Evolutionary conservation across 1,140 invertebrate species (phyloP), one percentile per base, ranked within the genome.

Genomic region (Gonatopus flavifemur): DNA sequence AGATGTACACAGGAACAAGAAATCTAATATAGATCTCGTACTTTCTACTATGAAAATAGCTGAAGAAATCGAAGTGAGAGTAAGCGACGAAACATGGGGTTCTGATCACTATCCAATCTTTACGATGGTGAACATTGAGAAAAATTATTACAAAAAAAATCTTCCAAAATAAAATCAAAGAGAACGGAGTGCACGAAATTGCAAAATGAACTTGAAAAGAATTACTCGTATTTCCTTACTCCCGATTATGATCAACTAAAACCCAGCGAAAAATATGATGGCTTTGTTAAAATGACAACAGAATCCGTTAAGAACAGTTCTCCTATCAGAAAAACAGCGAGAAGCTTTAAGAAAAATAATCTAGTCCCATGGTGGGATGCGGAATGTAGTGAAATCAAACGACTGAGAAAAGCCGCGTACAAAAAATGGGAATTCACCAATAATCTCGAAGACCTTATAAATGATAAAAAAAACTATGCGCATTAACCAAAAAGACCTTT

Each of bases 301-400:
- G 35, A 36, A 6, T 7, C n/a, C 6, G 18, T 36, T 8, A 36
- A n/a, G 18, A 8, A 7, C 6, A 7, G 7, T 32, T 32, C 42
- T 21, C 42, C 42, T 18, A 19, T 3, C 3, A 44, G 19, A 31
- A 20, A 12, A n/a, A 19, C 5, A 18, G 13, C 28, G 19, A 18
- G 16, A 3, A 3, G 3, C 15, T 16, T 8, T n/a, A n/a, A n/a
- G n/a, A n/a, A n/a, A n/a, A n/a, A n/a, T n/a, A n/a, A n/a, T n/a
- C n/a, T n/a, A n/a, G n/a, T n/a, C n/a, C n/a, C n/a, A n/a, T n/a
- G n/a, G n/a, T n/a, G n/a, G n/a, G n/a, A n/a, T n/a, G n/a, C n/a
- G n/a, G n/a, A n/a, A n/a, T n/a, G n/a, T n/a, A n/a, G n/a, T n/a
- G 31, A 24, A 38, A 39, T 38, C 9, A 33, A 22, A 25, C 40